Evolutionary conservation across 2,797 vertebrate species (phyloP).

Genomic region (Syngnathus acus): DNA sequence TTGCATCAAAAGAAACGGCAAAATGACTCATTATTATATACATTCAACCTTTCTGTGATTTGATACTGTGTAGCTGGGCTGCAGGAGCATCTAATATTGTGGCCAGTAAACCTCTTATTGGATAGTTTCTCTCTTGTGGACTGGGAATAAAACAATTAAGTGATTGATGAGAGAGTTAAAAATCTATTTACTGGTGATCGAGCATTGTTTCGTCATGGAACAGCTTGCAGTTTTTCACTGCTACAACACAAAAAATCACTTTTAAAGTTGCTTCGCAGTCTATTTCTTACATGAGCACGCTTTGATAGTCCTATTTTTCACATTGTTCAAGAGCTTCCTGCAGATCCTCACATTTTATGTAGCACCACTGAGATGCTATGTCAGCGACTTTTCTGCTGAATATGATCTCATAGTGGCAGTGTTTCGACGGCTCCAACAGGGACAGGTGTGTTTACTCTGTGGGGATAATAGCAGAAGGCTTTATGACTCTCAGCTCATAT

Average conservation of each 20-base stretch:
- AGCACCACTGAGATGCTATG: conserved; percentile 3
- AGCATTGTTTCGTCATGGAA: not conserved
- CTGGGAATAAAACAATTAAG: not conserved
- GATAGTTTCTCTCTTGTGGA: not conserved
- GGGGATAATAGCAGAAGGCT: conserved; percentile 40
- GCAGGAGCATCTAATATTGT: not conserved
- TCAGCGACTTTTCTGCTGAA: conserved; percentile 6
- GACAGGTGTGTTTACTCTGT: conserved; percentile 60
- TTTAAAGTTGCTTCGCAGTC: not conserved
- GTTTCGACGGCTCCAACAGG: conserved; percentile 37
- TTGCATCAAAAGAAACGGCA: not conserved
- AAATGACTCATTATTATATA: not conserved
- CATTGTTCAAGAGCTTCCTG: not conserved
- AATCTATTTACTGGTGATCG: not conserved
- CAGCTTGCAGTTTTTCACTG: not conserved
- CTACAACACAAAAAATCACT: not conserved
- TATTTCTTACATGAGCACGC: not conserved
- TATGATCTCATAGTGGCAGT: conserved; percentile 6
- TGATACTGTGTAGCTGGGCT: not conserved
- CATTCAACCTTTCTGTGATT: not conserved
- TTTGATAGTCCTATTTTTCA: conserved; percentile 4
- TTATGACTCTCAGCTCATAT: conserved; percentile 44
- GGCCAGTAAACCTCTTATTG: not conserved
- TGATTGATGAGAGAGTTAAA: conserved; percentile 5
- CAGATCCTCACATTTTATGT: conserved; percentile 11